These are phyloP conservation scores for Teleogryllus oceanicus DNA, from an alignment of 2,888 invertebrate genomes.

Conservation along the genomic window DNA sequence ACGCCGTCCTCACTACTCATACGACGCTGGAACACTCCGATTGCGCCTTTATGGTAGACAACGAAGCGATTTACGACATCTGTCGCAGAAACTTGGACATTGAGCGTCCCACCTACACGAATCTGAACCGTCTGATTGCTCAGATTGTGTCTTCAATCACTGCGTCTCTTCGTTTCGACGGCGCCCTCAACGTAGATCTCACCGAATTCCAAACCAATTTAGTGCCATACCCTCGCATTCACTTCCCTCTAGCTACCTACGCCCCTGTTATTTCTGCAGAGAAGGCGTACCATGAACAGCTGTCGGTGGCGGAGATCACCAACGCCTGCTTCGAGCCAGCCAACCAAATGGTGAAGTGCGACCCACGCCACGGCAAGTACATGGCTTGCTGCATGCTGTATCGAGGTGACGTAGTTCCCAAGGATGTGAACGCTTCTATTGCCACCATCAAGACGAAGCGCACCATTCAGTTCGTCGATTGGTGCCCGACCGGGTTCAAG, in stretches of 20 bases:
- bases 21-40: constrained; percentile 62
- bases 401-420: constrained; percentile 47
- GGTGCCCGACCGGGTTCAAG: constrained; percentile 45
- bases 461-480: constrained; percentile 52
- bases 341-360: constrained; percentile 94
- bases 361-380: constrained; percentile 89
- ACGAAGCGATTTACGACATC: constrained; percentile 55
- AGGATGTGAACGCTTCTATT: constrained; percentile 56
- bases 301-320: constrained; percentile 89
- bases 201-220: constrained; percentile 60
- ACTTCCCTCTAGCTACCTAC: constrained; percentile 58
- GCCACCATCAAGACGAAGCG: constrained; percentile 38
- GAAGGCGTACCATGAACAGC: constrained; percentile 91
- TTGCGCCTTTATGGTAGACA: constrained; percentile 60
- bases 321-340: constrained; percentile 94
- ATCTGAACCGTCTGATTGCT: constrained; percentile 60
- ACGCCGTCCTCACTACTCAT: constrained; percentile 58
- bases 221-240: constrained; percentile 63
- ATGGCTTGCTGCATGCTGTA: constrained; percentile 92
- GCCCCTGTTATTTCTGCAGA: constrained; percentile 68
- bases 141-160: constrained; percentile 59
- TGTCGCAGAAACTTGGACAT: constrained; percentile 59
- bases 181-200: constrained; percentile 60
- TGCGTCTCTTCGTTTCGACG: constrained; percentile 59
- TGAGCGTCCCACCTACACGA: constrained; percentile 59